Percentiles rank a stretch among this genome's conserved stretches.
phyloP scores from a whole-genome alignment of 2,888 invertebrate species.

The Sinhomidia bicolor region DNA sequence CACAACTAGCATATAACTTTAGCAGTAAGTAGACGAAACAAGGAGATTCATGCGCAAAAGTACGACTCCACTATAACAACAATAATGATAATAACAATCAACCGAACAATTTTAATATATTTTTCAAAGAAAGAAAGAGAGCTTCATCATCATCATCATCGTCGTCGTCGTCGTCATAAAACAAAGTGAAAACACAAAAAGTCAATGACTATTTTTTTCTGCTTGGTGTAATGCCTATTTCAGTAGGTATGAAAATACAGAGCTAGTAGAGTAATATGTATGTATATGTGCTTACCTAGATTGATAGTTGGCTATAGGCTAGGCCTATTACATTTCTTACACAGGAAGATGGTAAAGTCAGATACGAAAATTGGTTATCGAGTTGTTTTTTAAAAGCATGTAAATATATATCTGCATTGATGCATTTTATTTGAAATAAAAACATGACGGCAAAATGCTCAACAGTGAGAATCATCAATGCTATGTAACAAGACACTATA shows the following conservation, averaged over 20 bases:
- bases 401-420: not conserved
- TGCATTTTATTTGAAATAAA: too few relatives aligned
- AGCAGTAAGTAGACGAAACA: too few relatives aligned
- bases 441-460: too few relatives aligned
- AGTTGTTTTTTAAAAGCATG: not conserved
- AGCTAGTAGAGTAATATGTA: too few relatives aligned
- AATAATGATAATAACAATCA: not conserved
- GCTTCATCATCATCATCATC: not conserved
- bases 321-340: not conserved
- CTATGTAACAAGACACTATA: too few relatives aligned
- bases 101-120: not conserved
- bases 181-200: not conserved
- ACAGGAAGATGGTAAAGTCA: not conserved
- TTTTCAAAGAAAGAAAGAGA: not conserved
- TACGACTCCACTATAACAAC: too few relatives aligned
- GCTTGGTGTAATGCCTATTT: not conserved
- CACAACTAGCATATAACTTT: too few relatives aligned
- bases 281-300: too few relatives aligned
- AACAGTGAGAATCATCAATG: too few relatives aligned
- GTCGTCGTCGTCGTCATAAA: too few relatives aligned
- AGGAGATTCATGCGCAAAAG: too few relatives aligned
- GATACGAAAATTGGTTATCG: not conserved
- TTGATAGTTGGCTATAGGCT: too few relatives aligned
- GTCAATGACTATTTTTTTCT: not conserved
- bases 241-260: not conserved